These are phyloP conservation scores for Ladona fulva DNA, from an alignment of 1,140 invertebrate genomes.

Conservation along the genomic window DNA sequence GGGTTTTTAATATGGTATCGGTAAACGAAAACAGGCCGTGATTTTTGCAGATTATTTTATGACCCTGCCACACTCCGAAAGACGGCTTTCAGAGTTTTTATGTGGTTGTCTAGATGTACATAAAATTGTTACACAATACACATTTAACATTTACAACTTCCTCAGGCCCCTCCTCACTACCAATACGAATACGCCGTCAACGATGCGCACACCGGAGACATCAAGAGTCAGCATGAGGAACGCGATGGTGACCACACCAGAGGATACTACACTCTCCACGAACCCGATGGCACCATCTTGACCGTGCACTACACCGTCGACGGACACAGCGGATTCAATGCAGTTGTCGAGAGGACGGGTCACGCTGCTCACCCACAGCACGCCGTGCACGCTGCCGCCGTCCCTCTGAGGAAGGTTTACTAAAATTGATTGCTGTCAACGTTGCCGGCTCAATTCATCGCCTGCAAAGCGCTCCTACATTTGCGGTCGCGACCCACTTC, in stretches of 20 bases:
- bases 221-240: conserved; percentile 45
- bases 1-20: too few relatives aligned
- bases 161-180: conserved; percentile 38
- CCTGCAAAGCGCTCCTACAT: too few relatives aligned
- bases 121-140: too few relatives aligned
- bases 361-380: conserved; percentile 12
- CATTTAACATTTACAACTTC: too few relatives aligned
- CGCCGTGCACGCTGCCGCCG: conserved; percentile 14
- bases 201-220: conserved; percentile 45
- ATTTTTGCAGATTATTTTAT: too few relatives aligned
- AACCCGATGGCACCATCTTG: conserved; percentile 25
- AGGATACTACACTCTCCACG: conserved; percentile 17
- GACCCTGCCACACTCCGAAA: too few relatives aligned
- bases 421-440: too few relatives aligned
- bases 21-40: too few relatives aligned
- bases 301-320: conserved; percentile 51
- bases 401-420: neutral
- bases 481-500: too few relatives aligned
- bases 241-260: conserved; percentile 37
- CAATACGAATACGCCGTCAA: conserved; percentile 43
- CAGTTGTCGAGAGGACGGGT: neutral
- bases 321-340: neutral
- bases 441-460: too few relatives aligned
- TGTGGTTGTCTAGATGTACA: too few relatives aligned
- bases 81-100: too few relatives aligned